phyloP scores from a whole-genome alignment of 2,888 invertebrate genomes.

The Drosophila recens region DNA sequence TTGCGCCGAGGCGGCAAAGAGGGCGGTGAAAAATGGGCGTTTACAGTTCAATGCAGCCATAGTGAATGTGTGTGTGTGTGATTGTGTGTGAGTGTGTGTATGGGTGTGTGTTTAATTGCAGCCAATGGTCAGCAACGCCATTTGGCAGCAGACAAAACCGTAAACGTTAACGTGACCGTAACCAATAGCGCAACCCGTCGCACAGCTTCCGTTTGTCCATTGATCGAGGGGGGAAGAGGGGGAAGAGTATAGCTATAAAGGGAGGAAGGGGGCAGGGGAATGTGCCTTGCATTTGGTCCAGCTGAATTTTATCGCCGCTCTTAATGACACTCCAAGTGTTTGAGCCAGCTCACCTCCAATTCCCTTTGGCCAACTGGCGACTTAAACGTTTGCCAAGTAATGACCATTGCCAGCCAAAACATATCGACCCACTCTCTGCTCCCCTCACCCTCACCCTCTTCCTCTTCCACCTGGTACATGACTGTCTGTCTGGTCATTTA shows the following conservation, averaged over 20 bases:
- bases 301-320: constrained; percentile 76
- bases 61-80: constrained; percentile 17
- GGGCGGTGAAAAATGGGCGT: constrained; percentile 1
- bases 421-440: constrained; percentile 38
- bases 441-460: background rate
- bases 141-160: constrained; percentile 66
- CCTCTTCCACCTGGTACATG: background rate
- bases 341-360: constrained; percentile 9
- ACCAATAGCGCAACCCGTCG: constrained; percentile 44
- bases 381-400: constrained; percentile 60
- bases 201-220: constrained; percentile 35
- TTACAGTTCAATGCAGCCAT: constrained; percentile 42
- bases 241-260: too few relatives aligned
- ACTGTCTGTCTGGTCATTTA: constrained; percentile 64
- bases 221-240: constrained; percentile 3
- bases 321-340: constrained; percentile 77
- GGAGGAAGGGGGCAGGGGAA: background rate
- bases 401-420: constrained; percentile 64
- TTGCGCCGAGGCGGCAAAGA: constrained; percentile 19
- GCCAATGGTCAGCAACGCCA: constrained; percentile 71
- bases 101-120: constrained; percentile 64
- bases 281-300: constrained; percentile 36
- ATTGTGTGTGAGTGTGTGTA: constrained; percentile 12
- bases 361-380: constrained; percentile 29
- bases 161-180: constrained; percentile 58